These are phyloP conservation scores for Rhadina sibilatrix DNA, from an alignment of 2,113 vertebrate species.

Conservation along the genomic window DNA sequence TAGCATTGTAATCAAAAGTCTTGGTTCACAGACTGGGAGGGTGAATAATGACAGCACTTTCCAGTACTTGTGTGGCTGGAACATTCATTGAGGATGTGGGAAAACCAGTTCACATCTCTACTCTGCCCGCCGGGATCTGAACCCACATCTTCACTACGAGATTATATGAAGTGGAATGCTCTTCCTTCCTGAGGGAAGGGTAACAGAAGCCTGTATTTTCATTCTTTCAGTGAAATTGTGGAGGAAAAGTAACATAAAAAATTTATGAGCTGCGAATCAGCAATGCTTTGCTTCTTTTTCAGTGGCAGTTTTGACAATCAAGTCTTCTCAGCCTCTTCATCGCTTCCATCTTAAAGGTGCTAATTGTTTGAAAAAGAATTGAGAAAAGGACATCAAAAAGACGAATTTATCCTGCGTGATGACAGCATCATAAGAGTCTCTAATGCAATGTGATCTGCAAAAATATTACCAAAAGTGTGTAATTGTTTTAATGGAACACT, in stretches of 20 bases:
- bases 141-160: neutral
- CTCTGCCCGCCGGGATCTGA: neutral
- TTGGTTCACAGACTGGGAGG: neutral
- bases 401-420: neutral
- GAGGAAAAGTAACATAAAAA: neutral
- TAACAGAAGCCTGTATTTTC: neutral
- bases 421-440: neutral
- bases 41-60: neutral
- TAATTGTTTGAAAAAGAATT: neutral
- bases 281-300: neutral
- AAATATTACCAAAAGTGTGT: neutral
- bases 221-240: neutral
- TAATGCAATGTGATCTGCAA: neutral
- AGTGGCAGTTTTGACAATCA: neutral
- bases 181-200: neutral
- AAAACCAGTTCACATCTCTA: slow-evolving; percentile 24
- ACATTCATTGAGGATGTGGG: neutral
- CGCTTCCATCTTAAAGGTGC: neutral
- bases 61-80: neutral
- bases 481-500: slow-evolving; percentile 18
- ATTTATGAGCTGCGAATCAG: neutral
- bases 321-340: neutral
- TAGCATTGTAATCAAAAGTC: neutral
- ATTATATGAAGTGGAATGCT: neutral
- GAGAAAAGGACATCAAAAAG: neutral